These are phyloP conservation scores for Hemitrygon akajei DNA, from an alignment of 2,797 vertebrate genomes.

Conservation along the genomic window DNA sequence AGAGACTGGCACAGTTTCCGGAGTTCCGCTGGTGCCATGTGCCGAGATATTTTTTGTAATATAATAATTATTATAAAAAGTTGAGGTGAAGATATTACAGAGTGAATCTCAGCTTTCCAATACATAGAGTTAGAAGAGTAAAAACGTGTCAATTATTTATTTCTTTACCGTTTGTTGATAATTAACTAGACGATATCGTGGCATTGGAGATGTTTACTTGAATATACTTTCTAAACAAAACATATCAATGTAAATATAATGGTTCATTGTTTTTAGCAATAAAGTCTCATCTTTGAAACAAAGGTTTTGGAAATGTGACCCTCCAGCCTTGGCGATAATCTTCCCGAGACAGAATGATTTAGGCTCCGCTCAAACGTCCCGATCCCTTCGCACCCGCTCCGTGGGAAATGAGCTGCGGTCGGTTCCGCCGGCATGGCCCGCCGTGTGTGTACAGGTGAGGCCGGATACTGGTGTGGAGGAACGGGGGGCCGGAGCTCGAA, in stretches of 20 bases:
- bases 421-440: too few relatives aligned
- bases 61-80: constrained; percentile 68
- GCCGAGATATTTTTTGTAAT: constrained; percentile 66
- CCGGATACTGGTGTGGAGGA: too few relatives aligned
- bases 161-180: constrained; percentile 86
- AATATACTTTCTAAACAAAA: constrained; percentile 73
- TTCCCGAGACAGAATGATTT: neutral
- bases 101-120: constrained; percentile 68
- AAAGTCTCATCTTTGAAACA: constrained; percentile 77
- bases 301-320: constrained; percentile 44
- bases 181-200: constrained; percentile 76
- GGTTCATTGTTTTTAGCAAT: constrained; percentile 80
- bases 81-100: constrained; percentile 72
- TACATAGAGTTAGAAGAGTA: constrained; percentile 72
- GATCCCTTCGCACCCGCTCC: neutral
- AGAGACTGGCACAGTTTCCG: constrained; percentile 47
- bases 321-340: too few relatives aligned
- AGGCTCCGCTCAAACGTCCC: neutral
- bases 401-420: neutral
- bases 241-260: constrained; percentile 81
- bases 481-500: too few relatives aligned
- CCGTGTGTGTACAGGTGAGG: too few relatives aligned
- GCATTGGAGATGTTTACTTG: constrained; percentile 86
- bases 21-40: constrained; percentile 53
- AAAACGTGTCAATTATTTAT: constrained; percentile 86